Evolutionary conservation across 1,140 invertebrate species (phyloP), one percentile per base, ranked within the genome.

Genomic region (Sycophila sp.): DNA sequence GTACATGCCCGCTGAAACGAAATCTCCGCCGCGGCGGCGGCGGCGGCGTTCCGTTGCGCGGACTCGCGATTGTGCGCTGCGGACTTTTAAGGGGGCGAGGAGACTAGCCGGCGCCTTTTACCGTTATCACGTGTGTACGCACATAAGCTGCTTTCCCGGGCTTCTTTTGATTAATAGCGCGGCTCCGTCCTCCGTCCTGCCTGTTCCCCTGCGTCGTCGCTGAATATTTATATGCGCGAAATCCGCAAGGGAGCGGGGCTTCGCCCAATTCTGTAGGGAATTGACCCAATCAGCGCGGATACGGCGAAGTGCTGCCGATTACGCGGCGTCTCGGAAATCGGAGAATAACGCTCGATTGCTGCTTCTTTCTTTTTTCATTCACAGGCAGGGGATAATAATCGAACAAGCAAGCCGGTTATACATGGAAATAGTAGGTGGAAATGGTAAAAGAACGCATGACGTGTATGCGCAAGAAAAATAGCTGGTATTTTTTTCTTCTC

Each of bases 161-260:
- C 75, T 73, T 79, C 78, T 76, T 80, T 83, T 85, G 84, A 84
- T 84, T 85, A 85, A 85, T 84, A 83, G 76, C 75, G 73, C 59
- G 59, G 72, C 58, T 69, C 66, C 49, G 28, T 36, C 40, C 34
- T 34, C 38, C 34, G 47, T 15, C 60, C 11, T 51, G 13, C 60
- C 53, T 15, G 5, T 55, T 68, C 55, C 36, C 17, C 72, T 51
- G 24, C 58, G 26, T 11, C 24, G 58, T 81, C 76, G 77, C 76
- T n/a, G 72, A 76, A 82, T 83, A 83, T 83, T 85, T 85, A 83
- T 85, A 47, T 47, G 42, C 42, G 42, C 13, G 42, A 47, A 47
- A 47, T 17, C 42, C 42, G 19, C n/a, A 73, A 74, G 70, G 68
- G 73, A 68, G 38, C 70, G 74, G 74, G n/a, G 76, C 76, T 78